phyloP scores from a whole-genome alignment of 2,888 invertebrate species.

The Metacarcinus magister region DNA sequence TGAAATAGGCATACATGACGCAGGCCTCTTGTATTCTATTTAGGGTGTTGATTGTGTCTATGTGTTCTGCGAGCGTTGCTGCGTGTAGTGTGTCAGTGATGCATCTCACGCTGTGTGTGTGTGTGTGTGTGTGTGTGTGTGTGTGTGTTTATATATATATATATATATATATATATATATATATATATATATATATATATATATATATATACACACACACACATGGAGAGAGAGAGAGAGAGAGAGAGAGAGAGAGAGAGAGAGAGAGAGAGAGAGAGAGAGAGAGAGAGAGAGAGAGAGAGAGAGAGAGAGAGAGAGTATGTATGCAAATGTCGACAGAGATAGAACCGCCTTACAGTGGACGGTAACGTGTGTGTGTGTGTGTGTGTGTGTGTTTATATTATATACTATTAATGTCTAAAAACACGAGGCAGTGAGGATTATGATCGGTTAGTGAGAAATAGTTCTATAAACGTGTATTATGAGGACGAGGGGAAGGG shows the following conservation, averaged over 20 bases:
- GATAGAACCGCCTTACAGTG: background rate
- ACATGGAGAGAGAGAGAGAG: background rate
- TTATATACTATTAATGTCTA: background rate
- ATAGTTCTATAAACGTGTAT: background rate
- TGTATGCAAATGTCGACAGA: background rate
- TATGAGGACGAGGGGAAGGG: background rate
- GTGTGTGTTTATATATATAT: no score
- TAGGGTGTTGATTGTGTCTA: conserved; percentile 14
- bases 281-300: conserved; percentile 37
- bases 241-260: conserved; percentile 46
- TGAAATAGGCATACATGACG: conserved; percentile 12
- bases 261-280: background rate
- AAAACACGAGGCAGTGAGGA: background rate
- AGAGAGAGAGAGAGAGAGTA: conserved; percentile 33
- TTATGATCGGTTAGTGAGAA: conserved; percentile 40
- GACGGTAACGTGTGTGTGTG: background rate
- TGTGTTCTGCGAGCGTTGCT: background rate
- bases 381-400: conserved; percentile 52
- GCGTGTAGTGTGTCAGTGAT: background rate
- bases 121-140: background rate
- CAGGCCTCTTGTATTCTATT: conserved; percentile 21
- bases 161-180: no score
- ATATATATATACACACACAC: no score
- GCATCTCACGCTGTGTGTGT: background rate
- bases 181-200: no score